These are phyloP conservation scores for Electrona antarctica DNA, from an alignment of 2,113 vertebrate genomes.

Conservation along the genomic window DNA sequence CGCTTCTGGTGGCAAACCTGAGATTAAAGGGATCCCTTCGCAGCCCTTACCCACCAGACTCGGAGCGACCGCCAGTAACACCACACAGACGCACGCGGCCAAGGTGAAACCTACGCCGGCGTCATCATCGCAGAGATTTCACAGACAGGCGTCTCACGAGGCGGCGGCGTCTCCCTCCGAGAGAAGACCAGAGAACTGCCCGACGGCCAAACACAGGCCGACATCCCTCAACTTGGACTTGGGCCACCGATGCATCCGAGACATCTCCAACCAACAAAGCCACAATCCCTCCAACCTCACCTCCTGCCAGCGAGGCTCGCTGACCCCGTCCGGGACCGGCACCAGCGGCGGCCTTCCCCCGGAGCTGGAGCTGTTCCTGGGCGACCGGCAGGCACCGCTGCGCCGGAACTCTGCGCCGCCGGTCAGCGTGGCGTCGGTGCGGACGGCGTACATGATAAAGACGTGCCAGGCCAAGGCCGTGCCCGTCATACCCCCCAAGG, in stretches of 20 bases:
- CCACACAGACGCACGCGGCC: slow-evolving; percentile 44
- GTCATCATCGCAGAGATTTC: slow-evolving; percentile 65
- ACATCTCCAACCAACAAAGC: slow-evolving; percentile 77
- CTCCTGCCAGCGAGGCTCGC: slow-evolving; percentile 43
- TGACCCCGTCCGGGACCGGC: slow-evolving; percentile 36
- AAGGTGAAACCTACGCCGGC: slow-evolving; percentile 61
- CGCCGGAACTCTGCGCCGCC: slow-evolving; percentile 91
- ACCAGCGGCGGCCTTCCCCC: slow-evolving; percentile 54
- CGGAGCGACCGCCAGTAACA: slow-evolving; percentile 26
- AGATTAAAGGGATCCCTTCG: slow-evolving; percentile 46
- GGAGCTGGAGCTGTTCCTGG: slow-evolving; percentile 79
- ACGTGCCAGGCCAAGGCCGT: slow-evolving; percentile 94
- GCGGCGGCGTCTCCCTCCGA: slow-evolving; percentile 59
- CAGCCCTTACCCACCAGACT: slow-evolving; percentile 35
- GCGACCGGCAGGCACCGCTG: slow-evolving; percentile 72
- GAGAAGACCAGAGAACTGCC: slow-evolving; percentile 61
- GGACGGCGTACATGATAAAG: slow-evolving; percentile 96
- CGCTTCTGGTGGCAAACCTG: slow-evolving; percentile 39
- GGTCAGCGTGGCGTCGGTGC: slow-evolving; percentile 90
- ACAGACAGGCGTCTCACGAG: slow-evolving; percentile 76
- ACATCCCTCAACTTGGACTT: slow-evolving; percentile 80
- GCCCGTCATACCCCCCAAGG: slow-evolving; percentile 91
- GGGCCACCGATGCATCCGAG: slow-evolving; percentile 73
- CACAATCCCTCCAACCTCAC: slow-evolving; percentile 55
- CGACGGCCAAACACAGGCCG: slow-evolving; percentile 68